Evolutionary conservation across 2,888 invertebrate genomes (phyloP), one percentile per base, ranked within the genome.

Genomic region (Drosophila lutescens): DNA sequence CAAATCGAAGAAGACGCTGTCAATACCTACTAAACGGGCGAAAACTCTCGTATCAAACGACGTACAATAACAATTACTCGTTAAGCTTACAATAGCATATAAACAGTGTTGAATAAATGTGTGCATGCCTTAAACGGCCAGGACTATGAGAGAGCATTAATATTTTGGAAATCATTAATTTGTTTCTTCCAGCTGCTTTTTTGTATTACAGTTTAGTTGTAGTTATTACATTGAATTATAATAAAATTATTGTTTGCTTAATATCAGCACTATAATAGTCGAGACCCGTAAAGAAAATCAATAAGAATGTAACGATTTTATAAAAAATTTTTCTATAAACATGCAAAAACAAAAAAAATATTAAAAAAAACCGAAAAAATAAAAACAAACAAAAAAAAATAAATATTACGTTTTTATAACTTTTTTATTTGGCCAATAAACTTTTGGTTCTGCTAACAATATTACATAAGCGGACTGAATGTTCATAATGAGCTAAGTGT

Each of bases 21-120:
- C 53, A 75, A 81, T 59, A 78, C 57, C 60, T 77, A 84, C 54
- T 84, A 74, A 58, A 46, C 9, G 51, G 36, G 34, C 15, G 43
- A 49, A 67, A 46, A 30, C 34, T 17, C 36, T 41, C 32, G 63
- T 44, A 46, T 46, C 30, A 67, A 56, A 65, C 26, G 50, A 78
- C 80, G 76, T 83, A 88, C 80, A 88, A 84, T 80, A 78, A 88
- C 57, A 83, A 70, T 77, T 77, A 84, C 71, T 65, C 77, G 43
- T 74, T 73, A 86, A 73, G 70, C 74, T 77, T 79, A 62, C 71
- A 85, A 73, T 59, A 10, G 75, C 80, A 84, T 84, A 80, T 80
- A 86, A 80, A 80, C 30, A 55, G 44, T 55, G 60, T 17, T 71
- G 51, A 30, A 41, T 41, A 36, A 7, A 56, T 15, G 30, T 15